A percentile compares a stretch with the other conserved stretches of the same genome.
These are phyloP conservation scores for Discoglossus pictus DNA, from an alignment of 2,797 vertebrate genomes.

Conservation along the genomic window DNA sequence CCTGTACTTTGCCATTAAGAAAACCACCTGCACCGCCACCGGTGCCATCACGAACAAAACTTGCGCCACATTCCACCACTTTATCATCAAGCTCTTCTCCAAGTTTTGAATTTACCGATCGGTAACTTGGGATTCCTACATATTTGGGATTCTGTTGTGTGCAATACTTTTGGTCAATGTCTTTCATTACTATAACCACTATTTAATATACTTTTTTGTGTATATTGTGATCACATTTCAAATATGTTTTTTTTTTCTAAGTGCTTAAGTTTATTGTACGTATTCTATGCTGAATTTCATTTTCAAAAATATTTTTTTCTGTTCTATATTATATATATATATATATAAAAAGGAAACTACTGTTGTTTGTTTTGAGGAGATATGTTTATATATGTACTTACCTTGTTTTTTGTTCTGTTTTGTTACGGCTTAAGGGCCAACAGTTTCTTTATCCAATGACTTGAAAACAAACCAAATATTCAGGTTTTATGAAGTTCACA, in stretches of 20 bases:
- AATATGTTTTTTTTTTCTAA: constrained; percentile 33
- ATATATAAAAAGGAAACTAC: no score
- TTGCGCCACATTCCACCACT: constrained; percentile 60
- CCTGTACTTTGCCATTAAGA: constrained; percentile 67
- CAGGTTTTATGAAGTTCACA: not conserved
- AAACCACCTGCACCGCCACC: constrained; percentile 73
- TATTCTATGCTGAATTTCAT: not conserved
- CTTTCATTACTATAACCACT: constrained; percentile 62
- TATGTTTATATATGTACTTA: no score
- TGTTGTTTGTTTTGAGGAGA: no score
- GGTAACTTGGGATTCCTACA: constrained; percentile 62
- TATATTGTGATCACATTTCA: constrained; percentile 67
- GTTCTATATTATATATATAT: no score
- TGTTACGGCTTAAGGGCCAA: not conserved
- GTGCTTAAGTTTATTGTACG: not conserved
- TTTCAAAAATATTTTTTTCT: constrained; percentile 16
- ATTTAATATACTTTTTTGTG: constrained; percentile 58
- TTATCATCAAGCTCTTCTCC: constrained; percentile 65
- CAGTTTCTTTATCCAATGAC: not conserved
- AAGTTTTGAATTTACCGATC: constrained; percentile 77
- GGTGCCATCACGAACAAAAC: constrained; percentile 66
- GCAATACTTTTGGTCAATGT: constrained; percentile 75
- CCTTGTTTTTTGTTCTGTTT: no score
- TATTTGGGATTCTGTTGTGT: constrained; percentile 64
- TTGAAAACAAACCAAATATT: constrained; percentile 21